phyloP scores from a whole-genome alignment of 2,888 invertebrate genomes.

The Hedya salicella region DNA sequence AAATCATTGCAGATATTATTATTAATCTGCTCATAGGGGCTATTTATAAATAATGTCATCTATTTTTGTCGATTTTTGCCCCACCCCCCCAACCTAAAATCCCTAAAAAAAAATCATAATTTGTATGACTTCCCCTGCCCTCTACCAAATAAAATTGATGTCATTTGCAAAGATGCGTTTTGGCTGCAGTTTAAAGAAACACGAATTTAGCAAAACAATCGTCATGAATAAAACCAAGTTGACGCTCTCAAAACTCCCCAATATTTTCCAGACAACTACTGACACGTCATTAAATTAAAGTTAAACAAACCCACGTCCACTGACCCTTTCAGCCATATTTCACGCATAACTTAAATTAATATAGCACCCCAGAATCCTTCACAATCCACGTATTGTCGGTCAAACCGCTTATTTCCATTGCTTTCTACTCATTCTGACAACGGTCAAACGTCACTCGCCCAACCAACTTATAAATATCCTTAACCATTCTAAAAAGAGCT shows the following conservation, averaged over 20 bases:
- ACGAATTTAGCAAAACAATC: neutral
- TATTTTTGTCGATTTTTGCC: too few species aligned
- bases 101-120: too few species aligned
- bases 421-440: constrained; percentile 52
- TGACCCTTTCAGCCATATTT: constrained; percentile 8
- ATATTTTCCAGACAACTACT: neutral
- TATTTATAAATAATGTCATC: too few species aligned
- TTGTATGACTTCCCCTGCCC: too few species aligned
- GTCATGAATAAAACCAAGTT: neutral
- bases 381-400: constrained; percentile 56
- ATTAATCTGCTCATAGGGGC: too few species aligned
- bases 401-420: constrained; percentile 66
- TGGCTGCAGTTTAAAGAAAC: too few species aligned
- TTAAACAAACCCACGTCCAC: constrained; percentile 22
- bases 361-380: constrained; percentile 61
- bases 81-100: too few species aligned
- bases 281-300: constrained; percentile 18
- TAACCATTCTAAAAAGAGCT: constrained; percentile 13
- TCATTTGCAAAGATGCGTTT: too few species aligned
- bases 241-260: neutral
- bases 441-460: constrained; percentile 38
- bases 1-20: too few species aligned
- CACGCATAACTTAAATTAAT: constrained; percentile 61
- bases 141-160: too few species aligned
- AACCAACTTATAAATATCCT: constrained; percentile 5